Conservation (phyloP, 1,140 invertebrate species). For the Capitella teleta region DNA sequence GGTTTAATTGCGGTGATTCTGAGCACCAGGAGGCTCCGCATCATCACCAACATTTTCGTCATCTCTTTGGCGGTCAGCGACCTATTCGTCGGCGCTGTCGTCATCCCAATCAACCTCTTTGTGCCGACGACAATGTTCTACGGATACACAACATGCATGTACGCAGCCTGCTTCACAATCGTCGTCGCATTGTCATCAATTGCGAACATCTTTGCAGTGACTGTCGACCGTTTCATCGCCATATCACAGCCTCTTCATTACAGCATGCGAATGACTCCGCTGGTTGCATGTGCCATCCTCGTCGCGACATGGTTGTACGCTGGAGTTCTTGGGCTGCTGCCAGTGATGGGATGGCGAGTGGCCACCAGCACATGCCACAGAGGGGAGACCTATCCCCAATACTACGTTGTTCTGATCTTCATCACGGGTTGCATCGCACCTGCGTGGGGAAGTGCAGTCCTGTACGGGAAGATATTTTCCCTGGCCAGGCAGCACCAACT, state of each 20-base stretch:
- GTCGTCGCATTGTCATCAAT: constrained; percentile 63
- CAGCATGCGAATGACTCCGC: constrained; percentile 69
- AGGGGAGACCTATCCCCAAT: neutral
- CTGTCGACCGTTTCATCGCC: constrained; percentile 85
- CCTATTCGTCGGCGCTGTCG: constrained; percentile 51
- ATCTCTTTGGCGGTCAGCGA: constrained; percentile 76
- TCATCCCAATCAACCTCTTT: constrained; percentile 75
- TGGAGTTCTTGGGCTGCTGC: constrained; percentile 61
- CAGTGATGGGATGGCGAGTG: constrained; percentile 64
- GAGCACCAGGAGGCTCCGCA: constrained; percentile 59
- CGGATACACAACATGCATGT: constrained; percentile 59
- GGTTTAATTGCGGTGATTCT: constrained; percentile 73
- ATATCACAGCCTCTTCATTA: constrained; percentile 82
- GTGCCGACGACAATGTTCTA: constrained; percentile 61
- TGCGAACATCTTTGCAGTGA: constrained; percentile 61
- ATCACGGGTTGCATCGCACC: neutral
- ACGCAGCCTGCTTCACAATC: constrained; percentile 70
- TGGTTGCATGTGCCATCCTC: constrained; percentile 72
- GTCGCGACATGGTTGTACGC: constrained; percentile 73
- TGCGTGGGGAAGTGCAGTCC: neutral
- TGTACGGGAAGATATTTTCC: neutral
- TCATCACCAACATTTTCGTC: constrained; percentile 83
- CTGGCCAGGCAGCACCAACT: neutral
- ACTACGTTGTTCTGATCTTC: neutral
- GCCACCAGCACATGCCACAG: neutral